Base-by-base conservation (phyloP, 2,113 vertebrate genomes). In the Podarcis muralis region DNA sequence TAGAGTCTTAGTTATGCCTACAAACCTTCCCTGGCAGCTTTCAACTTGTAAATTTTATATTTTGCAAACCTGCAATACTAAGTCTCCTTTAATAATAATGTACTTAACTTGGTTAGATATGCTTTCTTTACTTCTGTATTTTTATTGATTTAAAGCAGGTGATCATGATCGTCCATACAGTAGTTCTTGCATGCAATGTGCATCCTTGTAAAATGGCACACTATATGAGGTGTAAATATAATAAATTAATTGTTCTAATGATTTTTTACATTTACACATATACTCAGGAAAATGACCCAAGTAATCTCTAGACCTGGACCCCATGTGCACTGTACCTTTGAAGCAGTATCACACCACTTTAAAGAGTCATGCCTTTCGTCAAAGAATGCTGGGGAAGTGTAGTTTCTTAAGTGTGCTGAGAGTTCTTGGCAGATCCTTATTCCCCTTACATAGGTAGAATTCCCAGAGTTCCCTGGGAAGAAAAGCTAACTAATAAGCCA, bases 101-200 rank as follows among this genome's bases (percentile, higher is more conserved):
- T 59, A 95, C 94, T 96, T 93, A 94, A 93, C 94, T 95, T 91
- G 91, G 92, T 96, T 96, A 96, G 96, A 91, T 96, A 90, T 94
- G 81, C 88, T 93, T 89, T 84, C 88, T 95, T 94, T 94, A 93
- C 92, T 94, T 95, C 92, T 93, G 84, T 97, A 97, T 95, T 93
- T 95, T 93, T 95, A 96, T 97, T 6, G 53, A 96, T 97, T 95
- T 93, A 92, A 94, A 90, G 91, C 90, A 95, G 94, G 96, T 96
- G 94, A 96, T 96, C 92, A 96, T 91, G 93, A 92, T 96, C 95
- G 93, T 95, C 93, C 87, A 5, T 96, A 92, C 95, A 96, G 94
- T 96, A 91, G 8, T 16, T 72, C 16, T 72, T 69, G 30, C 5
- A 32, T 72, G 30, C 32, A n/a, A 32, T 72, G 9, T 72, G 71